Percentiles rank a stretch among this genome's conserved stretches.
phyloP scores from a whole-genome alignment of 2,113 vertebrate species.

The Carassius auratus region DNA sequence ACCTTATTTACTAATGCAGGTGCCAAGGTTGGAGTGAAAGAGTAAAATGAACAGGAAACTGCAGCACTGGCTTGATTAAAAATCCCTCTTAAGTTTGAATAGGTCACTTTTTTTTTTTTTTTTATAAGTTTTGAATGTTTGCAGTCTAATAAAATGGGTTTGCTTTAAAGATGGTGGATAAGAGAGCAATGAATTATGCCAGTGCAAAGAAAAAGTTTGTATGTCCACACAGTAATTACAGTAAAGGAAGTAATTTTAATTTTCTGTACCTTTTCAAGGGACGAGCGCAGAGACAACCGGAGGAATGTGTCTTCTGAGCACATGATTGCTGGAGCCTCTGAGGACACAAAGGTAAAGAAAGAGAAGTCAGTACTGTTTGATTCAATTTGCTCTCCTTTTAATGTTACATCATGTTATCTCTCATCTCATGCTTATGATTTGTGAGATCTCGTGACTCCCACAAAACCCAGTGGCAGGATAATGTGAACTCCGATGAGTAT shows the following conservation, averaged over 20 bases:
- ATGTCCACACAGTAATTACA: too few relatives aligned
- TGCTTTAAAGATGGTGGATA: not conserved
- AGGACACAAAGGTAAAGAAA: conserved; percentile 22
- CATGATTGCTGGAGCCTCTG: conserved; percentile 55
- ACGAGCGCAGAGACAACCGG: conserved; percentile 49
- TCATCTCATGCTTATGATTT: not conserved
- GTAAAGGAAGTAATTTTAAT: conserved; percentile 60
- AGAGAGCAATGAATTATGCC: not conserved
- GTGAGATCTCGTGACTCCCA: not conserved
- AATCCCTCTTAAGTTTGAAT: not conserved
- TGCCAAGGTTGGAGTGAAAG: conserved; percentile 2
- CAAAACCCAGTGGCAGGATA: conserved; percentile 12
- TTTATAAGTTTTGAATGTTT: not conserved
- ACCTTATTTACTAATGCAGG: conserved; percentile 24
- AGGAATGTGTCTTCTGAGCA: conserved; percentile 65
- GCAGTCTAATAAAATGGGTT: not conserved
- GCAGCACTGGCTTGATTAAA: not conserved
- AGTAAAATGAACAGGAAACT: not conserved
- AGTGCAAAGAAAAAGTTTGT: not conserved
- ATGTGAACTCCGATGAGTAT: not conserved
- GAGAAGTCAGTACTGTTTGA: not conserved
- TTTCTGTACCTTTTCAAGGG: conserved; percentile 61
- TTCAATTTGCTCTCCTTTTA: not conserved
- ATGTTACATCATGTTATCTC: not conserved
- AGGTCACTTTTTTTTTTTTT: not conserved